Base-by-base conservation (phyloP, 2,797 vertebrate species). In the Allobates femoralis region DNA sequence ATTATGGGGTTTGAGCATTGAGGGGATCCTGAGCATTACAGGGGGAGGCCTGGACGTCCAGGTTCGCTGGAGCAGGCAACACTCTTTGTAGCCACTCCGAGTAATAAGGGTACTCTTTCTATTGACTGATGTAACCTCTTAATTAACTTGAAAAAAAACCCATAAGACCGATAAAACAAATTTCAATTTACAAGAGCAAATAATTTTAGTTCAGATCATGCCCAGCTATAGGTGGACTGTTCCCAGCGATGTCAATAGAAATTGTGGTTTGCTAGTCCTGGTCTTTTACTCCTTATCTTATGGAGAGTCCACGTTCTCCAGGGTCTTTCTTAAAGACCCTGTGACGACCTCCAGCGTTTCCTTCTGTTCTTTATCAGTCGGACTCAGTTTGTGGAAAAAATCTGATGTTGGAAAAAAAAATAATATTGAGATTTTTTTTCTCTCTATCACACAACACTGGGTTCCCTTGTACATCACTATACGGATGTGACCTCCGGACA, bases 391-490 rank as follows among this genome's bases (percentile, higher is more conserved):
- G 64, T 66, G 16, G 64, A 66, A 23, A 28, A 46, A 66, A 66
- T 18, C 28, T 12, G 12, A 30, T 14, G 30, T 26, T n/a, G 23
- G 56, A 10, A 10, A n/a, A 16, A 26, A 56, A 37, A 30, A n/a
- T n/a, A n/a, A 46, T 46, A n/a, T 41, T 21, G 21, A 34, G 21
- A 75, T 11, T 60, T 60, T 34, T 56, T 41, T 41, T 46, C 11
- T 46, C 53, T 16, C 2, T 19, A 3, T 19, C 10, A 30, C n/a
- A 60, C 83, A 84, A 32, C 26, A 34, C 64, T 56, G 34, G 32
- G 34, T 51, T 53, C 56, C 58, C 78, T 85, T 30, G 46, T 74
- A 64, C 84, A 81, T 51, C 37, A 32, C 41, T 34, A 81, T 76
- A 66, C 11, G 16, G 78, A 26, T 83, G 32, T 55, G 60, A 69